Evolutionary conservation across 2,797 vertebrate species (phyloP).

Genomic region (Petrocephalus sullivani): DNA sequence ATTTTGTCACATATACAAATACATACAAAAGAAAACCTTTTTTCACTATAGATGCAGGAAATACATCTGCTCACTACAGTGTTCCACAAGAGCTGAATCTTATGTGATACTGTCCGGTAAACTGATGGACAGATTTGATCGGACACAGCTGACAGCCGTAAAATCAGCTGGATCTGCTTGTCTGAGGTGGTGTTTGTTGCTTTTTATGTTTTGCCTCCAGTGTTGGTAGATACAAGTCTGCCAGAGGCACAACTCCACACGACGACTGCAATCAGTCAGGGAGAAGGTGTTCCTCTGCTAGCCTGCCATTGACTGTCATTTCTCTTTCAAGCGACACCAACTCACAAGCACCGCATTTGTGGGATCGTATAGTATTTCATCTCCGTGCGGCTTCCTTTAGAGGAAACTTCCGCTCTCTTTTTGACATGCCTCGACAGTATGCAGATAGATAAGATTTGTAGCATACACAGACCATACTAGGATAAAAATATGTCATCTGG

Average conservation of each 20-base stretch:
- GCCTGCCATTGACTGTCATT: conserved; percentile 76
- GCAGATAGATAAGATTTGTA: conserved; percentile 69
- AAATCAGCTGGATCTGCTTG: conserved; percentile 68
- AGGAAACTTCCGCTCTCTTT: conserved; percentile 57
- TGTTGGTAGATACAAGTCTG: conserved; percentile 45
- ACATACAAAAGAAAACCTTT: not conserved
- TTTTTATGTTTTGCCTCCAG: conserved; percentile 31
- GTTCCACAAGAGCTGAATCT: not conserved
- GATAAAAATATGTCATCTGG: conserved; percentile 52
- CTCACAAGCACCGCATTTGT: conserved; percentile 38
- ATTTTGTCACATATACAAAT: not conserved
- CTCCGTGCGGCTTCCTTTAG: conserved; percentile 57
- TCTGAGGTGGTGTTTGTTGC: conserved; percentile 64
- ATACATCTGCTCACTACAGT: not conserved
- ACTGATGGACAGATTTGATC: conserved; percentile 76
- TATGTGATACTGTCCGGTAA: conserved; percentile 40
- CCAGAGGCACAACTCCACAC: conserved; percentile 65
- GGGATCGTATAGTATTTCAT: conserved; percentile 51
- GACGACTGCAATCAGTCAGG: conserved; percentile 69
- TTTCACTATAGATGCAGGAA: not conserved
- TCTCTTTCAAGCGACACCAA: conserved; percentile 68
- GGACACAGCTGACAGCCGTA: conserved; percentile 67
- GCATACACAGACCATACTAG: conserved; percentile 60
- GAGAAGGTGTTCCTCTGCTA: conserved; percentile 61
- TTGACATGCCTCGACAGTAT: conserved; percentile 70